Percentiles rank a stretch among this genome's conserved stretches.
Evolutionary conservation across 1,140 invertebrate genomes (phyloP).

Genomic region (Lutraria rhynchaena): DNA sequence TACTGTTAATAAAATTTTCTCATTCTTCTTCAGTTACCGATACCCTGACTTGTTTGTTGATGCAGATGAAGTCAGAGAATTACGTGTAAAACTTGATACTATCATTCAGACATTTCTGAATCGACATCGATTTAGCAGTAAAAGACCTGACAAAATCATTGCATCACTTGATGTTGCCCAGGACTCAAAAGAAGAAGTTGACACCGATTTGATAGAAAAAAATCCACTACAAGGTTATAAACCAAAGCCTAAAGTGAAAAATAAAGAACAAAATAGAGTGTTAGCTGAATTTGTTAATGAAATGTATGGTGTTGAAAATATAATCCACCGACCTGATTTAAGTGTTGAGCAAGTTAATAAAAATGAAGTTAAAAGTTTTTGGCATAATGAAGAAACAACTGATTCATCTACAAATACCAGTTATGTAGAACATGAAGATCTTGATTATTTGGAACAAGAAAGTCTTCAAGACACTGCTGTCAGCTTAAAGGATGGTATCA

Average conservation of each 20-base stretch:
- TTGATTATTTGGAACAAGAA: background rate
- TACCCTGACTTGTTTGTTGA: slow-evolving; percentile 39
- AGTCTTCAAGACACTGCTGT: background rate
- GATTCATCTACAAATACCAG: background rate
- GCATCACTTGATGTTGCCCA: background rate
- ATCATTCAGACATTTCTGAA: slow-evolving; percentile 17
- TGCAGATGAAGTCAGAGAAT: slow-evolving; percentile 14
- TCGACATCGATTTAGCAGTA: background rate
- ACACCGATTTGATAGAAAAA: background rate
- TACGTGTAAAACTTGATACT: slow-evolving; percentile 2
- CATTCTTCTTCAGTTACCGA: slow-evolving; percentile 10
- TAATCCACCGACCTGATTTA: too few species aligned
- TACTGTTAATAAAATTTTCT: too few species aligned
- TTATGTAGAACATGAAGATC: background rate
- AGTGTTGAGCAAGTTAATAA: background rate
- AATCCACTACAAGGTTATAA: slow-evolving; percentile 20
- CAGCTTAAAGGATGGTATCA: background rate
- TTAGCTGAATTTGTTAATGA: slow-evolving; percentile 16
- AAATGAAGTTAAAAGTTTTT: background rate
- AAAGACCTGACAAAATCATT: background rate
- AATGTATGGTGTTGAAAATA: slow-evolving; percentile 4
- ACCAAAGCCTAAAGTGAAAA: slow-evolving; percentile 15
- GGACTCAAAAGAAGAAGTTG: background rate
- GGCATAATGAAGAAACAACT: background rate
- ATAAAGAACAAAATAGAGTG: background rate